Evolutionary conservation across 2,888 invertebrate species (phyloP).

Genomic region (Ferdinandea cuprea): DNA sequence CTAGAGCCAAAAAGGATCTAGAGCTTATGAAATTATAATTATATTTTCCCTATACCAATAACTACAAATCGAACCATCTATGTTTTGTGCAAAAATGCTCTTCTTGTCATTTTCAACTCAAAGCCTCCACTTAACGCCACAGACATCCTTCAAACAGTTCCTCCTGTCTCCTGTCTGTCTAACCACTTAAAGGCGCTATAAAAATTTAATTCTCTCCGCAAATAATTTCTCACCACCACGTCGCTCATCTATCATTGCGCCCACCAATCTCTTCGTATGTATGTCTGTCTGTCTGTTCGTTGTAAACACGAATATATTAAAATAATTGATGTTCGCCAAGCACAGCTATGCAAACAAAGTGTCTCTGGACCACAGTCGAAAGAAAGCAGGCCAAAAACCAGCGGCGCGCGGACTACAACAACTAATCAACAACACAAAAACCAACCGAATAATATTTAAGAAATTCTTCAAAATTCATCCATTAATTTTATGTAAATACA

Average conservation of each 20-base stretch:
- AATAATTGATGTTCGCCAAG: slow-evolving; percentile 51
- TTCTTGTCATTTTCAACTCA: no score
- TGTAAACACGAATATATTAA: slow-evolving; percentile 49
- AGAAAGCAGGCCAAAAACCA: neutral
- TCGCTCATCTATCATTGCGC: slow-evolving; percentile 35
- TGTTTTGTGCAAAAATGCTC: no score
- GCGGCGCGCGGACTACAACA: neutral
- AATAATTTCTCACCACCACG: neutral
- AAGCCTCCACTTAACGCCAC: no score
- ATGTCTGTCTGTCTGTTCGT: slow-evolving; percentile 9
- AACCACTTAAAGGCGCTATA: neutral
- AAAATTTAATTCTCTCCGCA: slow-evolving; percentile 35
- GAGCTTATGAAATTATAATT: no score
- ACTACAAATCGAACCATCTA: no score
- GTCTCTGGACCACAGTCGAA: neutral
- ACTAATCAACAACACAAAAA: slow-evolving; percentile 58
- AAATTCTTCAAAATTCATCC: slow-evolving; percentile 61
- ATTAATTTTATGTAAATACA: slow-evolving; percentile 61
- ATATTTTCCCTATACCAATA: no score
- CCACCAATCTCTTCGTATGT: slow-evolving; percentile 3
- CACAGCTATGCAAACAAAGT: slow-evolving; percentile 33
- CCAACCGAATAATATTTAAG: slow-evolving; percentile 20
- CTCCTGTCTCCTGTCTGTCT: slow-evolving; percentile 13
- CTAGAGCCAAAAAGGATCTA: no score
- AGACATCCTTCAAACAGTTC: no score